Conservation (phyloP, 2,113 vertebrate species). For the Hypomesus transpacificus region DNA sequence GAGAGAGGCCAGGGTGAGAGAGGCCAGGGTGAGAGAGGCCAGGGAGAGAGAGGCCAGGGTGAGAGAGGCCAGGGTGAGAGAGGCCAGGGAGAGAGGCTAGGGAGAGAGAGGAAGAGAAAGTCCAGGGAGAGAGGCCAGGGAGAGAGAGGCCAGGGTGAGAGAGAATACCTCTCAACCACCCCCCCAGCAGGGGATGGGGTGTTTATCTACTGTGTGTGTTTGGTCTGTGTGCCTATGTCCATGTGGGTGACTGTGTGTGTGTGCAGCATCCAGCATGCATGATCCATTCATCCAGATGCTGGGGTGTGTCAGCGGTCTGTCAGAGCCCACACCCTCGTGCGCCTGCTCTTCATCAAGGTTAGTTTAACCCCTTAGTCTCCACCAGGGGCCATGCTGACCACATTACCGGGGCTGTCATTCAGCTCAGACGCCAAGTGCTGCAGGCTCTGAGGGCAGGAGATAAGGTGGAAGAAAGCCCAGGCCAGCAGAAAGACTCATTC, state of each 20-base stretch:
- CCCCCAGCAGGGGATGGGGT: not conserved
- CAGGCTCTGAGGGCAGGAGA: not conserved
- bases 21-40: no score
- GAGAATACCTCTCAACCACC: no score
- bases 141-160: no score
- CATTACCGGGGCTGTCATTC: not conserved
- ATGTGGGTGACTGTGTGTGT: not conserved
- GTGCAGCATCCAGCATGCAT: not conserved
- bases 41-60: no score
- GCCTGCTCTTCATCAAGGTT: constrained; percentile 10
- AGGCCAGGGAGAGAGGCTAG: no score
- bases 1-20: no score
- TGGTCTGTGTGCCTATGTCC: not conserved
- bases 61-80: no score
- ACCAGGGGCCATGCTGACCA: not conserved
- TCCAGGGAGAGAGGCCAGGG: no score
- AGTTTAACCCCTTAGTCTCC: constrained; percentile 8
- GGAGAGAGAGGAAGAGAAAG: no score
- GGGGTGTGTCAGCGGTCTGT: not conserved
- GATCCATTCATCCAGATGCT: constrained; percentile 6
- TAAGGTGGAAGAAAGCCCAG: not conserved
- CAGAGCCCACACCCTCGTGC: constrained; percentile 1
- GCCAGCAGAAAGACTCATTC: not conserved
- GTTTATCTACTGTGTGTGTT: not conserved
- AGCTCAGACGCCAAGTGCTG: not conserved